A percentile compares a stretch with the other conserved stretches of the same genome.
phyloP scores from a whole-genome alignment of 2,888 invertebrate species.

The Adelphocoris suturalis region DNA sequence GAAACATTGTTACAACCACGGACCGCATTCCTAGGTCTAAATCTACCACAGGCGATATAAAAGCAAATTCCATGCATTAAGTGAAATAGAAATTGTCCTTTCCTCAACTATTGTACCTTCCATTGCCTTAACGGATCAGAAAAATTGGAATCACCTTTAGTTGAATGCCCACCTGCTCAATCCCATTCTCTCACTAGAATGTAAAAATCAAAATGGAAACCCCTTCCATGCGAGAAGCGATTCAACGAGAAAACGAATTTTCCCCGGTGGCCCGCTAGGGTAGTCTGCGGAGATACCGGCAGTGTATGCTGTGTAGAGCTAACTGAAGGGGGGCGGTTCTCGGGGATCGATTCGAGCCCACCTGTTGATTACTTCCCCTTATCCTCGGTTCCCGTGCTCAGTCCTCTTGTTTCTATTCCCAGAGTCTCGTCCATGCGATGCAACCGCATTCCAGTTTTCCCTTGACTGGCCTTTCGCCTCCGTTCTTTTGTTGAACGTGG shows the following conservation, averaged over 20 bases:
- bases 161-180: not conserved
- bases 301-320: not conserved
- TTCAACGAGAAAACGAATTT: not conserved
- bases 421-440: not conserved
- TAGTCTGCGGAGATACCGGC: not conserved
- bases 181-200: not conserved
- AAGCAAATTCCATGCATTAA: too few species aligned
- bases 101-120: too few species aligned
- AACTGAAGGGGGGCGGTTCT: not conserved
- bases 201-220: slow-evolving; percentile 4
- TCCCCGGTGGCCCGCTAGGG: not conserved
- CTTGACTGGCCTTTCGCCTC: not conserved
- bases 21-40: too few species aligned
- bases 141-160: not conserved
- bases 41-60: too few species aligned
- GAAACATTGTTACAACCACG: too few species aligned
- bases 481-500: not conserved
- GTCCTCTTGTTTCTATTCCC: not conserved
- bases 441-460: slow-evolving; percentile 37
- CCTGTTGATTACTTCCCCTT: slow-evolving; percentile 55
- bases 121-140: not conserved
- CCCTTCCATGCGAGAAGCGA: not conserved
- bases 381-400: not conserved
- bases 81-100: too few species aligned
- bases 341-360: slow-evolving; percentile 1